These are phyloP conservation scores for Colostygia pectinataria DNA, from an alignment of 2,888 invertebrate genomes.

Conservation along the genomic window DNA sequence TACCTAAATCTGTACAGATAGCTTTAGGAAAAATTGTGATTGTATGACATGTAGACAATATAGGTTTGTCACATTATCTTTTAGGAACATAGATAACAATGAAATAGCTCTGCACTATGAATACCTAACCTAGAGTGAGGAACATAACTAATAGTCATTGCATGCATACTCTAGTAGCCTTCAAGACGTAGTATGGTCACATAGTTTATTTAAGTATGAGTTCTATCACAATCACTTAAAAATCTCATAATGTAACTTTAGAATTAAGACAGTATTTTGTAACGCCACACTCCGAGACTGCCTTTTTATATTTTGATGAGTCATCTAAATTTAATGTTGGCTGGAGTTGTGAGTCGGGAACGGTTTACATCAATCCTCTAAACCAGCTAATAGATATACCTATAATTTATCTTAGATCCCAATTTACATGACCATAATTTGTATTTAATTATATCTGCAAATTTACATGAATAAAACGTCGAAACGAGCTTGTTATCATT, in stretches of 20 bases:
- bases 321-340: slow-evolving; percentile 73
- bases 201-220: slow-evolving; percentile 79
- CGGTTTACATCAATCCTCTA: slow-evolving; percentile 59
- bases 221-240: slow-evolving; percentile 79
- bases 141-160: slow-evolving; percentile 66
- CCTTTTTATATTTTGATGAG: slow-evolving; percentile 79
- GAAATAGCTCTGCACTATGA: slow-evolving; percentile 73
- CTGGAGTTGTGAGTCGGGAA: slow-evolving; percentile 60
- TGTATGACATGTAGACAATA: slow-evolving; percentile 84
- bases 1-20: slow-evolving; percentile 79
- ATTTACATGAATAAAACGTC: slow-evolving; percentile 83
- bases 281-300: slow-evolving; percentile 82
- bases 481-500: slow-evolving; percentile 76
- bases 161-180: slow-evolving; percentile 72
- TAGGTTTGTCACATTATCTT: slow-evolving; percentile 80
- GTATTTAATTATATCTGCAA: slow-evolving; percentile 82
- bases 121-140: slow-evolving; percentile 67
- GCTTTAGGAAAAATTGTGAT: slow-evolving; percentile 83
- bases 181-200: slow-evolving; percentile 71
- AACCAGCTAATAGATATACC: slow-evolving; percentile 67
- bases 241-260: slow-evolving; percentile 81
- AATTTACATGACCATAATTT: slow-evolving; percentile 82
- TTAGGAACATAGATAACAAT: slow-evolving; percentile 72
- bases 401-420: slow-evolving; percentile 77
- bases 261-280: slow-evolving; percentile 80